Base-by-base conservation (phyloP, 2,888 invertebrate species). In the Plutella xylostella region DNA sequence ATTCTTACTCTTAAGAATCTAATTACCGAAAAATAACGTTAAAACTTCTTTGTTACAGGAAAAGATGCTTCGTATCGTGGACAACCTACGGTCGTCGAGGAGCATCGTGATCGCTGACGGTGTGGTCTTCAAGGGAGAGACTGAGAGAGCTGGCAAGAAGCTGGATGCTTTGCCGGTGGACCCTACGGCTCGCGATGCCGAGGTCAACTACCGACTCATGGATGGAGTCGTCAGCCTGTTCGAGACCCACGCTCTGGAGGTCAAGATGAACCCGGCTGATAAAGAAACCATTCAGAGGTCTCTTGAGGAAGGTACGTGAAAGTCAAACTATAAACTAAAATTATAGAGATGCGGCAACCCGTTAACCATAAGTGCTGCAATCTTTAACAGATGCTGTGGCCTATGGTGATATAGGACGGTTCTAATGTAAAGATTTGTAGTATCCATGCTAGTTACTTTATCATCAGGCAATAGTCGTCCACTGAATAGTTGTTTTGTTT, bases 251-350 rank as follows among this genome's bases (percentile, higher is more conserved):
- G 90, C 92, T 15, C 79, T 94, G 35, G 93, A 94, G 64, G 88
- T 94, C 59, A 92, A 92, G 71, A 86, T 94, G 58, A 93, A 93
- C 57, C 88, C 88, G 50, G 87, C 88, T 42, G 88, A 90, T 35
- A 88, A 91, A 55, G 86, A 89, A 55, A 90, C 91, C 57, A 86
- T 93, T 67, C 89, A 91, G 63, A 87, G 91, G 54, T 91, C 92
- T n/a, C 80, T 92, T 41, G 93, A 92, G 63, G 93, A 93, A 90
- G 92, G 93, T 92, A 86, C n/a, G n/a, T n/a, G n/a, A n/a, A n/a
- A n/a, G n/a, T n/a, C n/a, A n/a, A n/a, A n/a, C n/a, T n/a, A n/a
- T n/a, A n/a, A n/a, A n/a, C n/a, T n/a, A n/a, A n/a, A n/a, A n/a
- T n/a, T n/a, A n/a, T n/a, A n/a, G n/a, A n/a, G n/a, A n/a, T n/a